A percentile compares a stretch with the other conserved stretches of the same genome.
Evolutionary conservation across 1,140 invertebrate genomes (phyloP).

Genomic region (Lepeophtheirus salmonis): DNA sequence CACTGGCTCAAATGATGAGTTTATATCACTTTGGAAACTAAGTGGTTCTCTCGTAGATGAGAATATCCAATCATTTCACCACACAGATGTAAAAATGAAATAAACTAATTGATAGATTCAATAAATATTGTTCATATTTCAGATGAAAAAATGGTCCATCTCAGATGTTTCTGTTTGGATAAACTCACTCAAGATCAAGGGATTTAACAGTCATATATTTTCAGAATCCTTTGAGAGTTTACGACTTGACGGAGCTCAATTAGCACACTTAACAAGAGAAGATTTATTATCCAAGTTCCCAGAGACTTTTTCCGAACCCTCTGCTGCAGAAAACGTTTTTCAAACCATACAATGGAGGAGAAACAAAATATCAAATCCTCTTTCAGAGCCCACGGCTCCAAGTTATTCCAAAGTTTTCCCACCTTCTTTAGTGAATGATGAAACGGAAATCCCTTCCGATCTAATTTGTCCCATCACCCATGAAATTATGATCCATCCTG

Average conservation of each 20-base stretch:
- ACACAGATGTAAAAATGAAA: background rate
- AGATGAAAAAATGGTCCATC: background rate
- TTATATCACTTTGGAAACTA: slow-evolving; percentile 29
- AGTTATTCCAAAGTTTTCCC: slow-evolving; percentile 10
- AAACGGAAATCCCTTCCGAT: slow-evolving; percentile 36
- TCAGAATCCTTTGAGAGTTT: background rate
- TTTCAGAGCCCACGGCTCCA: slow-evolving; percentile 21
- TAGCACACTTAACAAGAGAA: slow-evolving; percentile 21
- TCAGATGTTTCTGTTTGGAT: background rate
- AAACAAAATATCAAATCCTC: slow-evolving; percentile 24
- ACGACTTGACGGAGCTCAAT: background rate
- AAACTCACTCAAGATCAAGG: background rate
- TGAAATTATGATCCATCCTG: slow-evolving; percentile 55
- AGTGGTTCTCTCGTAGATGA: slow-evolving; percentile 10
- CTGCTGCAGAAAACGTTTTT: slow-evolving; percentile 33
- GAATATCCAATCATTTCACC: background rate
- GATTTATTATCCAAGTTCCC: slow-evolving; percentile 22
- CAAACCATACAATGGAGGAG: slow-evolving; percentile 26
- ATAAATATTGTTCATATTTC: too few relatives aligned
- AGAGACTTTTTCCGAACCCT: slow-evolving; percentile 23
- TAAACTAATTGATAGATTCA: background rate
- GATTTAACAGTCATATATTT: background rate
- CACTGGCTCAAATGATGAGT: slow-evolving; percentile 34
- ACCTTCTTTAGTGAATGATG: slow-evolving; percentile 7
- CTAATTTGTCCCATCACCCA: slow-evolving; percentile 62